Percentiles rank a stretch among this genome's conserved stretches.
Evolutionary conservation across 1,140 invertebrate genomes (phyloP).

Genomic region (Drosophila jambulina): DNA sequence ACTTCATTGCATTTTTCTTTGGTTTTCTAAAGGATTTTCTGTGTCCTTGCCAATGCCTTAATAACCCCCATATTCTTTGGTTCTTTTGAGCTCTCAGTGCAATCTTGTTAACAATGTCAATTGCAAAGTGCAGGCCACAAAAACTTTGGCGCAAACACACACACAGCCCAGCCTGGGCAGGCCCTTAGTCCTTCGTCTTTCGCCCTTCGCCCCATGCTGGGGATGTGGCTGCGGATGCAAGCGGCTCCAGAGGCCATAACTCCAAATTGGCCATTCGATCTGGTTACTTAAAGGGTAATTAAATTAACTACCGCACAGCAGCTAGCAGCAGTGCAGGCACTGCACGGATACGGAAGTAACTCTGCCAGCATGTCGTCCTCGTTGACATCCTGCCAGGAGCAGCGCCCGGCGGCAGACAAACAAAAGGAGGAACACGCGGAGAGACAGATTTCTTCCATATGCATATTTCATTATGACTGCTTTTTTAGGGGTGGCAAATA

Average conservation of each 20-base stretch:
- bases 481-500: slow-evolving; percentile 36
- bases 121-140: slow-evolving; percentile 61
- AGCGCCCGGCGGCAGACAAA: slow-evolving; percentile 31
- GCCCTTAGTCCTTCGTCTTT: not conserved
- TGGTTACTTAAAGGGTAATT: slow-evolving; percentile 85
- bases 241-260: slow-evolving; percentile 53
- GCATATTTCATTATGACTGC: slow-evolving; percentile 79
- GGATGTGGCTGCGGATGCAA: slow-evolving; percentile 17
- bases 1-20: too few relatives aligned
- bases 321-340: slow-evolving; percentile 28
- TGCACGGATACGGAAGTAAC: slow-evolving; percentile 21
- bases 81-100: not conserved
- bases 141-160: slow-evolving; percentile 4
- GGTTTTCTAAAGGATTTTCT: not conserved
- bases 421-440: slow-evolving; percentile 41
- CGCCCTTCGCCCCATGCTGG: slow-evolving; percentile 7
- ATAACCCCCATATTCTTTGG: not conserved
- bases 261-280: slow-evolving; percentile 79
- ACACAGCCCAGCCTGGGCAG: not conserved
- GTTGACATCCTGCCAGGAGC: slow-evolving; percentile 59
- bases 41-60: not conserved
- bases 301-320: slow-evolving; percentile 76
- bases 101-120: slow-evolving; percentile 41
- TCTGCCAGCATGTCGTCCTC: slow-evolving; percentile 59
- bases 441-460: slow-evolving; percentile 50